Evolutionary conservation across 1,140 invertebrate genomes (phyloP).

Genomic region (Dermatophagoides farinae): DNA sequence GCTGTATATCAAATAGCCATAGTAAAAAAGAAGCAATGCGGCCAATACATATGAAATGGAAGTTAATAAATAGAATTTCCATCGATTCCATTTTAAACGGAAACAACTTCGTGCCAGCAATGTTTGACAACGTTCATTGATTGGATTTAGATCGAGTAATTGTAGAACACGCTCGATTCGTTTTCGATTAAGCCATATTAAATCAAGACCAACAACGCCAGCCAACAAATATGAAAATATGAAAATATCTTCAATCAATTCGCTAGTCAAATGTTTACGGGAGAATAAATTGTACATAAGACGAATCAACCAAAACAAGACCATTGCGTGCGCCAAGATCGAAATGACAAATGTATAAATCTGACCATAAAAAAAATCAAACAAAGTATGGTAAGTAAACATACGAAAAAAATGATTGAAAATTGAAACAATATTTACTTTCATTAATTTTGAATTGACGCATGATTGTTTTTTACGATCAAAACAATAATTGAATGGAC

Average conservation of each 20-base stretch:
- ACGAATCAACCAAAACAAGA: not conserved
- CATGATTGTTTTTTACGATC: too few relatives aligned
- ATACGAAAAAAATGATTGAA: not conserved
- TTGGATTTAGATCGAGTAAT: not conserved
- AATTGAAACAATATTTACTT: not conserved
- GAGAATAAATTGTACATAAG: not conserved
- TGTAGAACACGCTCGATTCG: not conserved
- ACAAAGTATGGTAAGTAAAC: not conserved
- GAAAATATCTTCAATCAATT: not conserved
- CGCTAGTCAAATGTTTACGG: not conserved
- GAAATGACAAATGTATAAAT: conserved; percentile 4
- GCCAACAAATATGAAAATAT: not conserved
- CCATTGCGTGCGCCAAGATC: not conserved
- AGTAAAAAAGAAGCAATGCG: not conserved
- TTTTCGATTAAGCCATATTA: conserved; percentile 5
- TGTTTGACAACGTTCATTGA: not conserved
- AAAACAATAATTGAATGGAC: conserved; percentile 1
- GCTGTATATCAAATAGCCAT: not conserved
- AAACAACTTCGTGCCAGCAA: not conserved
- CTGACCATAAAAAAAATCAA: not conserved
- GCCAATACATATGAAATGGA: not conserved
- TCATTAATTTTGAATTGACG: not conserved
- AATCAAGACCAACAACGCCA: not conserved
- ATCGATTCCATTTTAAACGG: not conserved
- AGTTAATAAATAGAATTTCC: not conserved